Evolutionary conservation across 2,888 invertebrate species (phyloP).

Genomic region (Zaprionus obscuricornis): DNA sequence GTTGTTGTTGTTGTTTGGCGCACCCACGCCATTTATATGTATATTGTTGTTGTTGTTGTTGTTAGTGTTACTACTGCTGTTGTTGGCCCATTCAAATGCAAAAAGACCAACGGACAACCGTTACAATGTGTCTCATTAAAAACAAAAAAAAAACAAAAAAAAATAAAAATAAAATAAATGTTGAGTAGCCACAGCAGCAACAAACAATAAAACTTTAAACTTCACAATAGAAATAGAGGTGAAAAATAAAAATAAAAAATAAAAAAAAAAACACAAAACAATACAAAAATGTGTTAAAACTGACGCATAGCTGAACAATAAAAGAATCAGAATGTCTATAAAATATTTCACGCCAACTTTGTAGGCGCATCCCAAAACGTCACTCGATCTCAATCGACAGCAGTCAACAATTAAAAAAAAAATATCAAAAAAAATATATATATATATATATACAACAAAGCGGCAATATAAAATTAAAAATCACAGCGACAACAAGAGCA

Average conservation of each 20-base stretch:
- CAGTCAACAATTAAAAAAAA: no score
- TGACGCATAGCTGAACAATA: constrained; percentile 62
- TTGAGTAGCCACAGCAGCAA: constrained; percentile 41
- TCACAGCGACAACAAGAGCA: constrained; percentile 23
- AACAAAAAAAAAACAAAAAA: constrained; percentile 19
- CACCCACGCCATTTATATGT: constrained; percentile 57
- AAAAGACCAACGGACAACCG: constrained; percentile 72
- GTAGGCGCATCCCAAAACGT: constrained; percentile 47
- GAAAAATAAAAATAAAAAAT: constrained; percentile 40
- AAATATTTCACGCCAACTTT: constrained; percentile 74
- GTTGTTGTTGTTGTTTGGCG: constrained; percentile 34
- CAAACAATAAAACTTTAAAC: constrained; percentile 49
- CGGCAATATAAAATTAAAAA: constrained; percentile 25
- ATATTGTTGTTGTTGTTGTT: constrained; percentile 6
- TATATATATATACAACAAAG: constrained; percentile 1
- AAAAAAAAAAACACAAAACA: constrained; percentile 25
- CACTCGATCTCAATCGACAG: constrained; percentile 35
- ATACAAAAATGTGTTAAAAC: constrained; percentile 67
- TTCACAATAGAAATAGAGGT: constrained; percentile 12
- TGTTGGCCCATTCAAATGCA: constrained; percentile 71
- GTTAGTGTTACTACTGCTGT: constrained; percentile 25
- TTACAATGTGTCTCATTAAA: constrained; percentile 74
- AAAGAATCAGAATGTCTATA: constrained; percentile 51
- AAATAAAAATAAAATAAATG: constrained; percentile 16
- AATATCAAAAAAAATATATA: no score